Evolutionary conservation across 2,888 invertebrate genomes (phyloP), one percentile per base, ranked within the genome.

Genomic region (Reticulitermes lucifugus): DNA sequence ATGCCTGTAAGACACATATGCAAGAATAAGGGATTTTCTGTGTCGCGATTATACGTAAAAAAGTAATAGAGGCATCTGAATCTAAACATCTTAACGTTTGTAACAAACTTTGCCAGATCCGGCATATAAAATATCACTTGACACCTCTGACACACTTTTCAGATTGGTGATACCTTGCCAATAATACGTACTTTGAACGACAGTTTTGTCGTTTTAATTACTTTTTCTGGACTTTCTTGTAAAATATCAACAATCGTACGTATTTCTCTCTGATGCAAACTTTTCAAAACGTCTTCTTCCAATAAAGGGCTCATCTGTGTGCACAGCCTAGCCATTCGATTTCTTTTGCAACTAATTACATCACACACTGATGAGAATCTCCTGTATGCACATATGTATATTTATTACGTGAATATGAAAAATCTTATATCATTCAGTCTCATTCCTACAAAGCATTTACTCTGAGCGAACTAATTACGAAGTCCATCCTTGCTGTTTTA

Each of bases 181-280:
- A 25, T n/a, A 46, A 70, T 59, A 59, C 60, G 41, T 7, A 94
- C 92, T 88, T 92, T 91, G 87, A 92, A 91, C 80, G 90, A 89
- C 83, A 94, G 89, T 88, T 91, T 92, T 14, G 93, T 92, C 82
- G 92, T 88, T 25, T 89, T 89, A 65, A 91, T 89, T 86, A 95
- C 88, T 88, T 92, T 93, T 86, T 93, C 92, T 25, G 91, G 89
- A 88, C 94, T 93, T 88, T 93, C 92, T 87, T 92, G 90, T 85
- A 94, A 89, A 89, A 94, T 94, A 88, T 95, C 93, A 60, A 92
- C 88, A 71, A 93, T 89, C 18, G 93, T 93, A 86, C 89, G 90
- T 86, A 95, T 93, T 84, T 92, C 92, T 88, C 92, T 93, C 85
- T 90, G 91, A 77, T 90, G 88, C n/a, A 95, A 91, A 86, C 88